A percentile compares a stretch with the other conserved stretches of the same genome.
These are phyloP conservation scores for Brachyhypopomus occidentalis DNA, from an alignment of 2,113 vertebrate species.

Conservation along the genomic window DNA sequence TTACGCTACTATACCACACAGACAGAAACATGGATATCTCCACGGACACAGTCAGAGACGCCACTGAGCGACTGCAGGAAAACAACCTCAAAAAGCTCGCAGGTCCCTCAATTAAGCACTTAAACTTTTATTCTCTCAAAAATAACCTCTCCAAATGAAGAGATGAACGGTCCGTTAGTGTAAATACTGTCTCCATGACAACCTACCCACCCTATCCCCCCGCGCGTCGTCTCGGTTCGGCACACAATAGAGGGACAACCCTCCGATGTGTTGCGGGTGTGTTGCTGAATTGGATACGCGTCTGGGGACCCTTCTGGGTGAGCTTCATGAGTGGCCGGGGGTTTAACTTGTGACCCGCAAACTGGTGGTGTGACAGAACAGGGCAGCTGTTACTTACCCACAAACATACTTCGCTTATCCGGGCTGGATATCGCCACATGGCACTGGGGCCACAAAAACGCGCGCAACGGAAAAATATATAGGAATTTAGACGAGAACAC, in stretches of 20 bases:
- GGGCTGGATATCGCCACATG: constrained; percentile 7
- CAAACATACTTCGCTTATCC: constrained; percentile 35
- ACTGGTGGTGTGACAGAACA: constrained; percentile 68
- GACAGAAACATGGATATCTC: constrained; percentile 29
- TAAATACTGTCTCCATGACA: constrained; percentile 70
- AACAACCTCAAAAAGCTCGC: constrained; percentile 42
- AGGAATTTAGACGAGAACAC: no score
- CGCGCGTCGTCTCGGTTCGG: constrained; percentile 44
- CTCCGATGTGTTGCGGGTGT: constrained; percentile 63
- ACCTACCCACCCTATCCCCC: constrained; percentile 48
- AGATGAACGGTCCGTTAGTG: constrained; percentile 62
- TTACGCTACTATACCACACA: constrained; percentile 39
- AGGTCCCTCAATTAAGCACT: no score
- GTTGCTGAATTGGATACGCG: constrained; percentile 58
- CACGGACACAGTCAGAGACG: constrained; percentile 20
- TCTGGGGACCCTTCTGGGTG: constrained; percentile 68
- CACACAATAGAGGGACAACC: constrained; percentile 60
- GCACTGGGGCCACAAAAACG: background rate
- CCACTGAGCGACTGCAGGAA: constrained; percentile 46
- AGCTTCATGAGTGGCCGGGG: constrained; percentile 68
- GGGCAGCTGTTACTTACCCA: constrained; percentile 70
- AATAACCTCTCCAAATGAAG: background rate
- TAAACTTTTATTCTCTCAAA: constrained; percentile 13
- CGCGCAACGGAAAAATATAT: background rate
- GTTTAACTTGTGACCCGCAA: constrained; percentile 76